Percentiles rank a stretch among this genome's conserved stretches.
These are phyloP conservation scores for Rhabdornis inornatus DNA, from an alignment of 2,113 vertebrate genomes.

Conservation along the genomic window DNA sequence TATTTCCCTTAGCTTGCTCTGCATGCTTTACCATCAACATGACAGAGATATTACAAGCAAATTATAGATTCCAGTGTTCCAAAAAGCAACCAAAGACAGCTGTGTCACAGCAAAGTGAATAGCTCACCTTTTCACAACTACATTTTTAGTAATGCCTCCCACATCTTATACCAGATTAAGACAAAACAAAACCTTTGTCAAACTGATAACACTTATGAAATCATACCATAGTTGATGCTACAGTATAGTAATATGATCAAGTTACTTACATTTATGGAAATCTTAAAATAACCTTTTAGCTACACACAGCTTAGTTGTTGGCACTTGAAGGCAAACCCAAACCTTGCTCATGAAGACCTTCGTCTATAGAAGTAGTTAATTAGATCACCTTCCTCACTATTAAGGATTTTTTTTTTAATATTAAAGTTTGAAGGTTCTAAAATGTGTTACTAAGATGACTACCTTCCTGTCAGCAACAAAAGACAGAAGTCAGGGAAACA, in stretches of 20 bases:
- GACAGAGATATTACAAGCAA: not conserved
- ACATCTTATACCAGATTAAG: not conserved
- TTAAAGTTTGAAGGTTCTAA: not conserved
- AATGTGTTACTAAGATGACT: not conserved
- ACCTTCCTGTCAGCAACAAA: not conserved
- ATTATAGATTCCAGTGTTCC: not conserved
- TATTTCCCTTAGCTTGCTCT: not conserved
- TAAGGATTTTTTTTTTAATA: not conserved
- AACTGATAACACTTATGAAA: not conserved
- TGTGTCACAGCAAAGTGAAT: not conserved
- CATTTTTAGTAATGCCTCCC: not conserved
- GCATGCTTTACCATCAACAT: not conserved
- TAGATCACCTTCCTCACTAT: not conserved
- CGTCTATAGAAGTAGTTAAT: not conserved
- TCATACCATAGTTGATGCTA: not conserved
- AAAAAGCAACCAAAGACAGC: not conserved
- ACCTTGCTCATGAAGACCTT: not conserved
- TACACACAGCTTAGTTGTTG: not conserved
- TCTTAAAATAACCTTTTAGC: not conserved
- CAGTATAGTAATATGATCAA: not conserved
- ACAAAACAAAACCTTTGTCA: not conserved
- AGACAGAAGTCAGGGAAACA: not conserved
- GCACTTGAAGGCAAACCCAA: not conserved
- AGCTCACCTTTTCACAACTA: not conserved
- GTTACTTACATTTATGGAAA: not conserved